Percentiles rank a stretch among this genome's conserved stretches.
Conservation (phyloP, 2,113 vertebrate genomes). For the Varanus komodoensis region DNA sequence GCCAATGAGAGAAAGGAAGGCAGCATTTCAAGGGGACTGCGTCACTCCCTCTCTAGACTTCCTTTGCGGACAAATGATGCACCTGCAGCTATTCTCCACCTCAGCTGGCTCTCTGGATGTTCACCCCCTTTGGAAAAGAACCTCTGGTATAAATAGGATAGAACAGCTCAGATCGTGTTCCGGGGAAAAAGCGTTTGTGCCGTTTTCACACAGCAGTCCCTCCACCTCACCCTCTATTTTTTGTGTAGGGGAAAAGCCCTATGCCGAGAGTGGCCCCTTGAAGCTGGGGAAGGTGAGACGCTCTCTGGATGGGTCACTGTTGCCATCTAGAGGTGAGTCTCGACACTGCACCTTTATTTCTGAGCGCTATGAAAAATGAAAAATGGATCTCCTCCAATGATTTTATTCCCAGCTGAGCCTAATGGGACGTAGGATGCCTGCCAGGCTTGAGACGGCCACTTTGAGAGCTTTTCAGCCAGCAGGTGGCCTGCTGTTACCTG, state of each 20-base stretch:
- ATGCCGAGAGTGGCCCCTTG: not conserved
- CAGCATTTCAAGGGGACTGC: not conserved
- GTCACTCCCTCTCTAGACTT: not conserved
- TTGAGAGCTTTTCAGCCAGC: not conserved
- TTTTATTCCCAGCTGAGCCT: not conserved
- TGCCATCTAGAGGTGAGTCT: conserved; percentile 70
- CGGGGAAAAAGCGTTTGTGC: not conserved
- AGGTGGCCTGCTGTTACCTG: not conserved
- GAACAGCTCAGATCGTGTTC: not conserved
- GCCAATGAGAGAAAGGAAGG: not conserved
- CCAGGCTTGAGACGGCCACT: not conserved
- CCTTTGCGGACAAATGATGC: not conserved
- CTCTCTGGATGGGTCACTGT: conserved; percentile 52
- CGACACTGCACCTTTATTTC: not conserved
- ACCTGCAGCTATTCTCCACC: not conserved
- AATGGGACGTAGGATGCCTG: not conserved
- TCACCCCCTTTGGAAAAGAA: not conserved
- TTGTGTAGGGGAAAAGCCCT: not conserved
- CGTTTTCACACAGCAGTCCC: not conserved
- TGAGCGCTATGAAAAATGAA: not conserved
- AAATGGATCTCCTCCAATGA: not conserved
- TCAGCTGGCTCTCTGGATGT: not conserved
- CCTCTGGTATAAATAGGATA: rapidly evolving
- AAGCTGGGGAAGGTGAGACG: no score
- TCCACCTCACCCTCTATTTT: not conserved